These are phyloP conservation scores for Microcaecilia unicolor DNA, from an alignment of 2,797 vertebrate species.

Conservation along the genomic window DNA sequence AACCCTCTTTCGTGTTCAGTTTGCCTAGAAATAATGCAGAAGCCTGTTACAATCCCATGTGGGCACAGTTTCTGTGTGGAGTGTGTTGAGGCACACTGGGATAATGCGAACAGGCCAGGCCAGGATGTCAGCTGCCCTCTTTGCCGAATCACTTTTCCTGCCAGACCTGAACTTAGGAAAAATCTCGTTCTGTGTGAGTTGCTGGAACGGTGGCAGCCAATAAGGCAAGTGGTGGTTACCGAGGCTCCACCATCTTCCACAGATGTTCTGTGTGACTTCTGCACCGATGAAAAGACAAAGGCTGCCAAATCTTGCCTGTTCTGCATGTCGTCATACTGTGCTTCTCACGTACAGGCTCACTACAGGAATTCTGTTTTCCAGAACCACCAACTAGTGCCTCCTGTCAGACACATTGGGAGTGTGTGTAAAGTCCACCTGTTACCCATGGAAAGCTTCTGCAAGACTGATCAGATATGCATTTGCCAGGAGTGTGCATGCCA, in stretches of 20 bases:
- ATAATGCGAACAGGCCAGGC: slow-evolving; percentile 43
- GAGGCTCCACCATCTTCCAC: background rate
- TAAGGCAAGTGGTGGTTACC: slow-evolving; percentile 3
- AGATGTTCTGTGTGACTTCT: slow-evolving; percentile 45
- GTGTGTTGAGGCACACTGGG: slow-evolving; percentile 45
- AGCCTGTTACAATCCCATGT: slow-evolving; percentile 79
- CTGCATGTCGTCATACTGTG: slow-evolving; percentile 55
- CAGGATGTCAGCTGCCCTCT: slow-evolving; percentile 62
- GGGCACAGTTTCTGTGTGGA: slow-evolving; percentile 83
- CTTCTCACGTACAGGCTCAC: slow-evolving; percentile 44
- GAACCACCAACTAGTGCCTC: slow-evolving; percentile 46
- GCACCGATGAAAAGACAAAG: slow-evolving; percentile 9
- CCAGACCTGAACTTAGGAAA: slow-evolving; percentile 64
- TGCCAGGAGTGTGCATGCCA: slow-evolving; percentile 68
- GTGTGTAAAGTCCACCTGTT: slow-evolving; percentile 73
- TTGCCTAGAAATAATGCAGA: slow-evolving; percentile 67
- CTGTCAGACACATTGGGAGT: slow-evolving; percentile 44
- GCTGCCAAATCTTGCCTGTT: slow-evolving; percentile 48
- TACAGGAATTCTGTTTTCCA: slow-evolving; percentile 41
- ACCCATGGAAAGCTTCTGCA: slow-evolving; percentile 80
- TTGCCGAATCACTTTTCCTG: slow-evolving; percentile 62
- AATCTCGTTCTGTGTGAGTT: slow-evolving; percentile 76
- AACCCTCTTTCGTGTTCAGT: too few species aligned
- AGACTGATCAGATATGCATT: slow-evolving; percentile 61
- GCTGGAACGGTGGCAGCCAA: slow-evolving; percentile 53